These are phyloP conservation scores for Odocoileus hemionus DNA, from an alignment of 2,113 vertebrate genomes.

Conservation along the genomic window DNA sequence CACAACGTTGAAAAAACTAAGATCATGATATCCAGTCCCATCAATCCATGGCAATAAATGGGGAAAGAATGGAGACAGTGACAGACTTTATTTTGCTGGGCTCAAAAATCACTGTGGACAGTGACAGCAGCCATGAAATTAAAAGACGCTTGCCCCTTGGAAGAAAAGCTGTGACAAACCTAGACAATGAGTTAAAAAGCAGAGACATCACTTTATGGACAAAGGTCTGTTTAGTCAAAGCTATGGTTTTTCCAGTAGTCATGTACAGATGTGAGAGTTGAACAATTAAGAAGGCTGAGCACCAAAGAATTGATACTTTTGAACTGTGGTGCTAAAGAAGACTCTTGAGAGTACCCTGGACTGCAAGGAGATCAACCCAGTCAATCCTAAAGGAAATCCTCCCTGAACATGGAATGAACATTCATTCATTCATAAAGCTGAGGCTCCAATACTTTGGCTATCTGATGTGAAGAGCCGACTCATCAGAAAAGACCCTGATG, in stretches of 20 bases:
- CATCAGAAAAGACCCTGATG: background rate
- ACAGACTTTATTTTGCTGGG: background rate
- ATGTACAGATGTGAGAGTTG: background rate
- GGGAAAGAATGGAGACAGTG: background rate
- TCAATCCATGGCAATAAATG: background rate
- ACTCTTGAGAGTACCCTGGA: background rate
- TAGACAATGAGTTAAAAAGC: background rate
- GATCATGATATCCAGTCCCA: background rate
- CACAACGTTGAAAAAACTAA: background rate
- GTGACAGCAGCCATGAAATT: rapidly evolving
- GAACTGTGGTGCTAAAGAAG: background rate
- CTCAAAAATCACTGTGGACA: background rate
- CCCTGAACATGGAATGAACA: background rate
- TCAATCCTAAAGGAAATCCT: background rate
- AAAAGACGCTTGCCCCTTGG: background rate
- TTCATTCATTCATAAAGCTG: background rate
- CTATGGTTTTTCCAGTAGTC: background rate
- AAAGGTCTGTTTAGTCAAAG: background rate
- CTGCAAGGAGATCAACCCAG: background rate
- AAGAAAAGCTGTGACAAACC: background rate
- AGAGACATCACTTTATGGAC: background rate
- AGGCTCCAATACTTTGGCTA: background rate
- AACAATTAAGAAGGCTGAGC: background rate
- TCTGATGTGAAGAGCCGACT: background rate
- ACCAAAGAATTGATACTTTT: background rate